Base-by-base conservation (phyloP, 2,797 vertebrate genomes). In the Xenops minutus region DNA sequence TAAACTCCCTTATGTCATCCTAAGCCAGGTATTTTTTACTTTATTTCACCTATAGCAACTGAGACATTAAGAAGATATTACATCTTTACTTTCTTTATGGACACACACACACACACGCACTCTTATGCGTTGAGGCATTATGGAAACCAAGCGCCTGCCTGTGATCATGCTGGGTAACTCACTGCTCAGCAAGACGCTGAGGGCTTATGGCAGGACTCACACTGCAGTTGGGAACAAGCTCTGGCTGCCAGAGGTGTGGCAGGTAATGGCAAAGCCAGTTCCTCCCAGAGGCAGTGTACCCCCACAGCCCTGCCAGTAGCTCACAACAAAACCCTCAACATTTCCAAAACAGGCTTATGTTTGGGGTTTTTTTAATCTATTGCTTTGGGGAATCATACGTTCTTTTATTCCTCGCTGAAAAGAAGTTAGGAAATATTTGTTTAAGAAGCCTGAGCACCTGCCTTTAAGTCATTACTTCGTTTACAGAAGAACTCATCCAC, bases 391-490 rank as follows among this genome's bases (percentile, higher is more conserved):
- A 90, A 29, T 69, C 22, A 2, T 43, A 51, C 24, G 54, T 54
- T 92, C 69, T 80, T 95, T 96, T 62, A 81, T 86, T 84, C 44
- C 48, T 81, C 1, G 0, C 23, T 84, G 62, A 95, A 88, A 93
- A 89, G 49, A 92, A 59, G 39, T 69, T 84, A 85, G 41, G 76
- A 92, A 93, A 93, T 93, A 90, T n/a, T 94, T 92, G 81, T 78
- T 94, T 92, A 90, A 93, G 66, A 78, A 92, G 58, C 14, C 39
- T 41, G 51, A 75, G 48, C 62, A 90, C 46, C 58, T 86, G 59
- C 29, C 59, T 95, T 78, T 37, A 68, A 74, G 49, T 67, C 0
- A 17, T 82, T 72, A 39, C 9, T 67, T 62, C 51, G 19, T 72
- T 88, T 67, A 58, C 36, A 80, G 52, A 71, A 63, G 6, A 5